These are phyloP conservation scores for Laticauda colubrina DNA, from an alignment of 2,113 vertebrate genomes.

Conservation along the genomic window DNA sequence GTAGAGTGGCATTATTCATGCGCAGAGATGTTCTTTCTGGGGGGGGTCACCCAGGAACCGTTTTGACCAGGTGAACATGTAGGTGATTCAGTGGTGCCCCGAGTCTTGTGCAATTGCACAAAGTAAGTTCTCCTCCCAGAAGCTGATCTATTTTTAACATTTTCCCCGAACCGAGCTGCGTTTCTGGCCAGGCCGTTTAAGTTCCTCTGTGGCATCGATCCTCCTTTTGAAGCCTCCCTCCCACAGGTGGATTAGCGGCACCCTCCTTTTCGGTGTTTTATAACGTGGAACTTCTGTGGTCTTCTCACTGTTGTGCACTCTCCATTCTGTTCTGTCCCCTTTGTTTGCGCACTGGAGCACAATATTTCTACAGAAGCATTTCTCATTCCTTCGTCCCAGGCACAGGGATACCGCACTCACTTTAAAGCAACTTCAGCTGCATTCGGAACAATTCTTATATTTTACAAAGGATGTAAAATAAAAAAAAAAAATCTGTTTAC, in stretches of 20 bases:
- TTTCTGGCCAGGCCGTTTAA: constrained; percentile 38
- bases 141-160: constrained; percentile 55
- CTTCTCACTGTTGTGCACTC: constrained; percentile 70
- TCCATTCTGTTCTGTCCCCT: constrained; percentile 61
- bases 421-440: constrained; percentile 66
- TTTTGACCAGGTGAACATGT: constrained; percentile 38
- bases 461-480: constrained; percentile 76
- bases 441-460: constrained; percentile 73
- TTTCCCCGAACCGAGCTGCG: constrained; percentile 39
- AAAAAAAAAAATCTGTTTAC: constrained; percentile 70
- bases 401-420: constrained; percentile 69
- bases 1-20: constrained; percentile 51
- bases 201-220: constrained; percentile 69
- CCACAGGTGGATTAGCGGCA: constrained; percentile 58
- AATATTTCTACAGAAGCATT: constrained; percentile 73
- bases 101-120: constrained; percentile 36
- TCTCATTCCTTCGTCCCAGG: constrained; percentile 74
- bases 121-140: constrained; percentile 15
- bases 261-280: constrained; percentile 72
- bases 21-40: constrained; percentile 61
- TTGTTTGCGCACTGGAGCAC: constrained; percentile 76
- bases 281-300: constrained; percentile 68
- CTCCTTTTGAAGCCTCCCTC: background rate
- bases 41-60: constrained; percentile 51
- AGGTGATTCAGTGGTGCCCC: constrained; percentile 59